These are phyloP conservation scores for Caenorhabditis becei DNA, from an alignment of 2,888 invertebrate species.

Conservation along the genomic window DNA sequence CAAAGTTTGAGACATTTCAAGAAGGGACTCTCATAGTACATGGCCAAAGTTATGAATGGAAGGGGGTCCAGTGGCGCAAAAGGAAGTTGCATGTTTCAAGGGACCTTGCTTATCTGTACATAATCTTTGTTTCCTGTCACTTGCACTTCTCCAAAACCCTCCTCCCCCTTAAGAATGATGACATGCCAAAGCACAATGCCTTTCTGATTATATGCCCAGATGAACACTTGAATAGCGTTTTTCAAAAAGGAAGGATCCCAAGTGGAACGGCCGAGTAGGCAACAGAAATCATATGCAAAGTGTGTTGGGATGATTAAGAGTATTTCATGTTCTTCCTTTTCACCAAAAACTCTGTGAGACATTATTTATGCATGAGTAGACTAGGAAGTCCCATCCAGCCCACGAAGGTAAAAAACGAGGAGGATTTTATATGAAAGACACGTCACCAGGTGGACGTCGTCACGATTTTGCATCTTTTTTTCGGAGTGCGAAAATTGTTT, in stretches of 20 bases:
- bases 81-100: constrained; percentile 21
- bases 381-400: constrained; percentile 7
- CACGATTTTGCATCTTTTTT: constrained; percentile 46
- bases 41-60: too few relatives aligned
- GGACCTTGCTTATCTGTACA: constrained; percentile 21
- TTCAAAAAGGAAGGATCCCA: neutral
- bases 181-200: constrained; percentile 18
- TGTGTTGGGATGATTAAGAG: constrained; percentile 1
- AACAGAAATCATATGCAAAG: constrained; percentile 13
- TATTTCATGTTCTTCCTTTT: neutral
- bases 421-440: constrained; percentile 25
- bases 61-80: too few relatives aligned
- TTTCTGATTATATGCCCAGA: constrained; percentile 11
- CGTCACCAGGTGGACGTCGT: constrained; percentile 44
- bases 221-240: neutral
- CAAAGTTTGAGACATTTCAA: neutral
- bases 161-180: constrained; percentile 14
- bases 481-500: constrained; percentile 30
- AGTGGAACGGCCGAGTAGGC: constrained; percentile 15
- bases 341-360: too few relatives aligned
- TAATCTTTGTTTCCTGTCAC: constrained; percentile 24
- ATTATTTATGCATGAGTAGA: constrained; percentile 36
- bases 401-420: constrained; percentile 37
- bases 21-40: too few relatives aligned
- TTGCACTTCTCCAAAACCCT: constrained; percentile 36